Evolutionary conservation across 1,140 invertebrate genomes (phyloP), one percentile per base, ranked within the genome.

Genomic region (Anoplophora glabripennis): DNA sequence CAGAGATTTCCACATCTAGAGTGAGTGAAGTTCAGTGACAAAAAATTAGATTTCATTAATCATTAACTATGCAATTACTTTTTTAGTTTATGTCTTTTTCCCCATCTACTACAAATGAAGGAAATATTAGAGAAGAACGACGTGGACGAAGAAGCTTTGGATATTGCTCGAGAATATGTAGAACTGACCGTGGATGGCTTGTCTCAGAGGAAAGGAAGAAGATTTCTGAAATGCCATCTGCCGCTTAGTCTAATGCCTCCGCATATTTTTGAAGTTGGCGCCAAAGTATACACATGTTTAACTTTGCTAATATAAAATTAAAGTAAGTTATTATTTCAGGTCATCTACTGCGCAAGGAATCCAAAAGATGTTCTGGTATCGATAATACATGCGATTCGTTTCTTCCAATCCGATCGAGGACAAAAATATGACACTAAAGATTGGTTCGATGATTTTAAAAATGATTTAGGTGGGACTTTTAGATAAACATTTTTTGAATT

Each of bases 361-460:
- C 90, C 92, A 0, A 91, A 92, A 74, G 92, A 94, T 73, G 86
- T 92, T 1, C 88, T 83, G 3, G 88, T 93, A 0, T 94, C 91
- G 0, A 93, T 87, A 73, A 94, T 87, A 71, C 85, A 93, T 74
- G 82, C 92, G 37, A 88, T 89, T 72, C 80, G 83, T 65, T 75
- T 86, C 1, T 83, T 89, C 46, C 83, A 81, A 55, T 87, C 88
- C 0, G 86, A 87, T 61, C 87, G 89, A 66, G 86, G 86, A 18
- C 93, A 86, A 67, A 66, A 75, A 7, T 87, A 87, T 1, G 83
- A 88, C 64, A 91, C 93, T 67, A 77, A 83, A 63, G 83, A 81
- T 37, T 94, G 87, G 73, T 91, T 87, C 82, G 76, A 88, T 41
- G 87, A 85, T 70, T 94, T 93, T 70, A 76, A 86, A 55, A 80